Base-by-base conservation (phyloP, 2,113 vertebrate species). In the Rhineura floridana region DNA sequence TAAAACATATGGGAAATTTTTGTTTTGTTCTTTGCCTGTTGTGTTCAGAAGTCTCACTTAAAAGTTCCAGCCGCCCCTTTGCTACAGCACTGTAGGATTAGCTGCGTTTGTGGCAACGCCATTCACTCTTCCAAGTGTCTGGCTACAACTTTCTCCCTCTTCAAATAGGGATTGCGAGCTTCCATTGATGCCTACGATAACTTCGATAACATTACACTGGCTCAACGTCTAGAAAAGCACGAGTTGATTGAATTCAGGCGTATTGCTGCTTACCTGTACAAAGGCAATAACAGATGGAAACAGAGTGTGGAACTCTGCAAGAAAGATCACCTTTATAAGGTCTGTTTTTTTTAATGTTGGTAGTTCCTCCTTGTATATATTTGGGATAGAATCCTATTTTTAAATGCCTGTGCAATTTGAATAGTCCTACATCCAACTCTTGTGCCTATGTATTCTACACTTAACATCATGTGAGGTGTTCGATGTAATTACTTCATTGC, bases 231-330 rank as follows among this genome's bases (percentile, higher is more conserved):
- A 91, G 98, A 98, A 93, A 98, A 98, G 91, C 98, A 98, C 1
- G 98, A 98, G 67, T 96, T 99, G 70, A 98, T 99, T 3, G 98
- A 98, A 81, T 99, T 99, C 91, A 94, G 98, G 77, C 97, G 98
- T 63, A 98, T 99, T 25, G 98, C 98, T 9, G 98, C 98, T 0
- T 98, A 98, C 89, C 95, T 99, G 69, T 99, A 98, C 95, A 98
- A 98, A 91, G 97, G 97, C 30, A 98, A 98, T 93, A 98, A 98
- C 93, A 97, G 97, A 85, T 99, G 98, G 98, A 97, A 97, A 90
- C 98, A 98, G 96, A 99, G 98, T 0, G 97, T 98, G 84, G 98
- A 98, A 91, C 98, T 99, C 6, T 99, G 98, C 95, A 98, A 98
- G 96, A 98, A 98, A 81, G 98, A 99, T 93, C 98, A 93, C 52